Base-by-base conservation (phyloP, 2,113 vertebrate genomes). In the Lynx canadensis region DNA sequence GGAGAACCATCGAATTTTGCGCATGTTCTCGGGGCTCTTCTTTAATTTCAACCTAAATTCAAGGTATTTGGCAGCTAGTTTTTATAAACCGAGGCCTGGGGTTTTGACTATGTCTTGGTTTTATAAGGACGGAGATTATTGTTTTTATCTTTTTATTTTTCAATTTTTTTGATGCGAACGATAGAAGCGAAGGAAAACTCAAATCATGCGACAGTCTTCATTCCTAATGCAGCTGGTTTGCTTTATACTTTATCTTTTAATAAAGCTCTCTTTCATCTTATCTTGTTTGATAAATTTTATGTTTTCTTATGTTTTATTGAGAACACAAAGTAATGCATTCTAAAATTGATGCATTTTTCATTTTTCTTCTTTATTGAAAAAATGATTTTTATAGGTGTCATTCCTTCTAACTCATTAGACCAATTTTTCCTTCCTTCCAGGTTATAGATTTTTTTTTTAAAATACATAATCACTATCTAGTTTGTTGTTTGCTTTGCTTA, bases 231-330 rank as follows among this genome's bases (percentile, higher is more conserved):
- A 76, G 41, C 66, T 96, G 83, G n/a, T 57, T 91, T 90, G 19
- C 36, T 96, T 92, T 94, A 89, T 45, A 63, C 52, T 92, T 92
- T 90, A 79, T 94, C 29, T 83, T 96, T 80, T 71, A 91, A 78
- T 87, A 95, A 90, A 68, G 9, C 2, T 33, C 65, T 78, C 83
- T 96, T 97, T 97, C 65, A 97, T 95, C 52, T 94, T 93, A 95
- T 87, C 89, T 94, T 79, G 25, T 73, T 94, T 92, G 91, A 95
- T 97, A 96, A 95, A 63, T 8, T 95, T 97, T 86, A 84, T 93
- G 55, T 41, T 78, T 91, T 86, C 48, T 85, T 89, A 38, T 83
- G 36, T 45, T 96, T 93, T 95, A 79, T 74, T n/a, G 78, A 89
- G 73, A 91, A 79, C 11, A 81, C 27, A 74, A 95, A 86, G 38